Base-by-base conservation (phyloP, 2,113 vertebrate species). In the Cyanistes caeruleus region DNA sequence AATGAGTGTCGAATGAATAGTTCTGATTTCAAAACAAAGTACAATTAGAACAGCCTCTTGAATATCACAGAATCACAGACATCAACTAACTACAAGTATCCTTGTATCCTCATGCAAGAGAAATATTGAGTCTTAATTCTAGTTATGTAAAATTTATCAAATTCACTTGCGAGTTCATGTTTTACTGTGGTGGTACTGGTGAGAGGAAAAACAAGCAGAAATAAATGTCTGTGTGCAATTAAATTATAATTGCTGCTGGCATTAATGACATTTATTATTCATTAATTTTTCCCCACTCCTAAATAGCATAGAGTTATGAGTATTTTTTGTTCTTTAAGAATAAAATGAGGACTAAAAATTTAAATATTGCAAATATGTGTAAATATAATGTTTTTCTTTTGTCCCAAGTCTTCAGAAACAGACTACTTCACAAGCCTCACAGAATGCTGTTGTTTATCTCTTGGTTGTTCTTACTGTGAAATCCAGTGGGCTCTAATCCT, bases 261-360 rank as follows among this genome's bases (percentile, higher is more conserved):
- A 69, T 89, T 89, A 76, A 87, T 89, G 62, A 53, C 25, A 76
- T 93, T 70, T 82, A 85, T 78, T 95, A 91, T 89, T 94, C 69
- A 89, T 89, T 60, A 0, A 9, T 16, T 89, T 80, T 24, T 18
- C 55, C 28, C 22, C 20, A 52, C 31, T 89, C 33, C 48, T 89
- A 87, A 94, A 69, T 37, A 65, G 22, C 18, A 59, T 43, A 87
- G 49, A 78, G 82, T 78, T 37, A 73, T 69, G 53, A 79, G 28
- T 19, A 37, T 6, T 41, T 62, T 95, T 78, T 8, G 3, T 87
- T 89, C 44, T 91, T 87, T 77, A 68, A 31, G 65, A 86, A 55
- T 67, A 59, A 92, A 82, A 87, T 44, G 41, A 89, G n/a, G 31
- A 33, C 52, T 70, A 68, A 58, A 81, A 72, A 73, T 75, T 21